Conservation (phyloP, 2,888 invertebrate genomes). For the Lathronympha strigana region DNA sequence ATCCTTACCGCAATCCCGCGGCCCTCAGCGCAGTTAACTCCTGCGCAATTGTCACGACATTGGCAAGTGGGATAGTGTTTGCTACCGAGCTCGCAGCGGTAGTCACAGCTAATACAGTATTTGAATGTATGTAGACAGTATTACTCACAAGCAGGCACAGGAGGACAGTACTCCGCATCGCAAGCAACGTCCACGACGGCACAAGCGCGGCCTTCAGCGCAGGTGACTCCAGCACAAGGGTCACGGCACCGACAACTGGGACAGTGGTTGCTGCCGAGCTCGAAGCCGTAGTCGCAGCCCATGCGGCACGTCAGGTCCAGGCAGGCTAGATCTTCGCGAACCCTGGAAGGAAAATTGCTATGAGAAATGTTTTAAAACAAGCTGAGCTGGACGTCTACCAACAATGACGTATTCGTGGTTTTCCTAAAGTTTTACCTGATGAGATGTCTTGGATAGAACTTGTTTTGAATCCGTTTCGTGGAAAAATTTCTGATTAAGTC, state of each 20-base stretch:
- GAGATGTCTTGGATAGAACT: no score
- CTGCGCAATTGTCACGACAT: no score
- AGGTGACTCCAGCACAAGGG: slow-evolving; percentile 89
- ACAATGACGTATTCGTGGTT: no score
- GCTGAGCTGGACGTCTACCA: background rate
- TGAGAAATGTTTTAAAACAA: background rate
- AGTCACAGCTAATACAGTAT: no score
- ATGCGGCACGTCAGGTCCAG: slow-evolving; percentile 91
- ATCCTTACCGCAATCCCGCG: no score
- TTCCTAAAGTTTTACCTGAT: no score
- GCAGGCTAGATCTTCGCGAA: slow-evolving; percentile 86
- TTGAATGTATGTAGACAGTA: background rate
- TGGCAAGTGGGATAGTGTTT: no score
- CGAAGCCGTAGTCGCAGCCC: slow-evolving; percentile 93
- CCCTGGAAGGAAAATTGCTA: slow-evolving; percentile 52
- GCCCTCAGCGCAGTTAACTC: no score
- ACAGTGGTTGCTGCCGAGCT: slow-evolving; percentile 88
- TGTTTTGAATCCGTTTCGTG: no score
- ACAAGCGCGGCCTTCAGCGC: slow-evolving; percentile 88
- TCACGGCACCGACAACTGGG: slow-evolving; percentile 92
- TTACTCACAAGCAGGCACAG: slow-evolving; percentile 91
- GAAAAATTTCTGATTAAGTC: no score
- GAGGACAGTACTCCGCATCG: slow-evolving; percentile 93
- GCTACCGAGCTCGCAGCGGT: no score
- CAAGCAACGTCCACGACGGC: slow-evolving; percentile 94